phyloP scores from a whole-genome alignment of 1,140 invertebrate genomes.

The Doryteuthis pealeii region DNA sequence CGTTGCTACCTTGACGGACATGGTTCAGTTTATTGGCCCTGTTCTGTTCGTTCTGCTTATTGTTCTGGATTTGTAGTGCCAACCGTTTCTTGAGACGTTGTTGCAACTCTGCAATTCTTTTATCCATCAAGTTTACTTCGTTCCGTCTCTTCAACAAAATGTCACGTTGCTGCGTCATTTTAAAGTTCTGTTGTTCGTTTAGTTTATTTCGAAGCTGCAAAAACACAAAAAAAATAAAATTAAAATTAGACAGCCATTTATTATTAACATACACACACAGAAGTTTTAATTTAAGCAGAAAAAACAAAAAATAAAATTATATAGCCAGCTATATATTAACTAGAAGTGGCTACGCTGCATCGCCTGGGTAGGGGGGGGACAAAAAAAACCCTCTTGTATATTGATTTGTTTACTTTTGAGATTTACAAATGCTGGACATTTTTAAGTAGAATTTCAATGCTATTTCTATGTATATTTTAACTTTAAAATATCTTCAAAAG shows the following conservation, averaged over 20 bases:
- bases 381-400: no score
- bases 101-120: conserved; percentile 89
- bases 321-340: no score
- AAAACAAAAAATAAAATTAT: no score
- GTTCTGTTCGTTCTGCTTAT: conserved; percentile 69
- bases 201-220: conserved; percentile 91
- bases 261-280: no score
- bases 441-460: no score
- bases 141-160: conserved; percentile 82
- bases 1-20: conserved; percentile 66
- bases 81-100: conserved; percentile 73
- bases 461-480: no score
- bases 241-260: not conserved
- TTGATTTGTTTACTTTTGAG: no score
- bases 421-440: no score
- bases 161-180: conserved; percentile 82
- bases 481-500: no score
- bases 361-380: no score
- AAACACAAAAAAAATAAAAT: conserved; percentile 18
- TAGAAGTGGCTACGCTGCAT: no score
- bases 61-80: conserved; percentile 79
- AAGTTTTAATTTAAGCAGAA: no score
- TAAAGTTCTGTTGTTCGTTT: conserved; percentile 89
- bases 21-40: conserved; percentile 80
- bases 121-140: conserved; percentile 87